Base-by-base conservation (phyloP, 2,888 invertebrate species). In the Caradrina clavipalpis region DNA sequence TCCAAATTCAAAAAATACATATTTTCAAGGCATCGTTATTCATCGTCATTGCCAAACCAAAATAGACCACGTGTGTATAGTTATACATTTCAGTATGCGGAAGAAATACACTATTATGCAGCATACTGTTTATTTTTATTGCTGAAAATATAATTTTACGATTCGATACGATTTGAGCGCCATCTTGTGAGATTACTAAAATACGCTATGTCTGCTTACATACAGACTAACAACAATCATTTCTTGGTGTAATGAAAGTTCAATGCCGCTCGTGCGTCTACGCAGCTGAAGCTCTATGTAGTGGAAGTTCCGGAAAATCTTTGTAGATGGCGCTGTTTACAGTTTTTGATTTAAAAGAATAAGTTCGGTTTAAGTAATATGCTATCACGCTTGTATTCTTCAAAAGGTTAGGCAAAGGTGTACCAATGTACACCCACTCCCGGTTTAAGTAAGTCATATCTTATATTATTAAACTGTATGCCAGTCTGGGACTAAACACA, bases 281-380 rank as follows among this genome's bases (percentile, higher is more conserved):
- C 63, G 75, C 75, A 50, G 51, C 10, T 49, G 7, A 53, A 50
- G 22, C 47, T 54, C 4, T 54, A 21, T 1, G 10, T 17, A 2
- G 10, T n/a, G 2, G 1, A n/a, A 35, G 77, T 80, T 51, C 1
- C 1, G 11, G 15, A 11, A 57, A 64, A 17, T 21, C 1, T 42
- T 0, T 1, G 15, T 2, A 78, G 78, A 70, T 78, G 78, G 60
- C 77, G 54, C 19, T 78, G 47, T 66, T 54, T 1, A 15, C 0
- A 50, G 1, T 7, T 13, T 53, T 42, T n/a, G 15, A 2, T 19
- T 55, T 10, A 7, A 10, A 54, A 1, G 6, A 45, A 45, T 5
- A 5, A 45, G 1, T 45, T 45, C 45, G 17, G 1, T 17, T 45
- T 6, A 13, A 42, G 15, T 42, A 42, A n/a, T n/a, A n/a, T n/a